These are phyloP conservation scores for Loripinus fragilis DNA, from an alignment of 2,888 invertebrate genomes.

Conservation along the genomic window DNA sequence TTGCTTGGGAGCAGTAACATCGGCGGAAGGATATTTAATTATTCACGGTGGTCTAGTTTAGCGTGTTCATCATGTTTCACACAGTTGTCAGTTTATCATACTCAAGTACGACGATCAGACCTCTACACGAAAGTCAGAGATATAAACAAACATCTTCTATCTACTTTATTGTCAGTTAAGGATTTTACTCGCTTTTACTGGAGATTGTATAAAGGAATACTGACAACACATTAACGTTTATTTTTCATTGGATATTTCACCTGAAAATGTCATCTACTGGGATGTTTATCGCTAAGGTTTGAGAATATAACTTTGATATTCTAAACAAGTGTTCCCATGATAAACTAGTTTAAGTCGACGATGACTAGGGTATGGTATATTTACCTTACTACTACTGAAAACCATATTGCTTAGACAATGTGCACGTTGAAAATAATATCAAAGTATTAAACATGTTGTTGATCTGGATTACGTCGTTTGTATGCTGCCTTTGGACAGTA, in stretches of 20 bases:
- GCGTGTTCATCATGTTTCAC: conserved; percentile 58
- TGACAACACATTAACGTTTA: neutral
- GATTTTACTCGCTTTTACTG: neutral
- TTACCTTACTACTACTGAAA: no score
- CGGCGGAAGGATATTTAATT: conserved; percentile 21
- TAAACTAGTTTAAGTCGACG: no score
- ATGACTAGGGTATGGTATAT: no score
- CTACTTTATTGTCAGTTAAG: neutral
- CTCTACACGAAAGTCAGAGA: conserved; percentile 5
- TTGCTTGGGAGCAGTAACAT: neutral
- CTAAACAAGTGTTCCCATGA: no score
- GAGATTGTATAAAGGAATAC: neutral
- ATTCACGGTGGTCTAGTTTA: conserved; percentile 56
- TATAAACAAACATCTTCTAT: conserved; percentile 13
- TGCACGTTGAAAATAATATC: no score
- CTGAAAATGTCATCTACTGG: conserved; percentile 20
- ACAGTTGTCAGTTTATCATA: conserved; percentile 56
- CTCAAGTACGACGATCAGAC: conserved; percentile 41
- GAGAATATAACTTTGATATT: neutral
- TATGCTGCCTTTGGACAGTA: conserved; percentile 25
- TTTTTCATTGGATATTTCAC: neutral
- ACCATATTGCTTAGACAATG: no score
- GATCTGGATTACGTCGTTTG: conserved; percentile 33
- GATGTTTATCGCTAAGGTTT: neutral
- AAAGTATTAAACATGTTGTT: conserved; percentile 12